These are phyloP conservation scores for Prionace glauca DNA, from an alignment of 2,797 vertebrate genomes.

Conservation along the genomic window DNA sequence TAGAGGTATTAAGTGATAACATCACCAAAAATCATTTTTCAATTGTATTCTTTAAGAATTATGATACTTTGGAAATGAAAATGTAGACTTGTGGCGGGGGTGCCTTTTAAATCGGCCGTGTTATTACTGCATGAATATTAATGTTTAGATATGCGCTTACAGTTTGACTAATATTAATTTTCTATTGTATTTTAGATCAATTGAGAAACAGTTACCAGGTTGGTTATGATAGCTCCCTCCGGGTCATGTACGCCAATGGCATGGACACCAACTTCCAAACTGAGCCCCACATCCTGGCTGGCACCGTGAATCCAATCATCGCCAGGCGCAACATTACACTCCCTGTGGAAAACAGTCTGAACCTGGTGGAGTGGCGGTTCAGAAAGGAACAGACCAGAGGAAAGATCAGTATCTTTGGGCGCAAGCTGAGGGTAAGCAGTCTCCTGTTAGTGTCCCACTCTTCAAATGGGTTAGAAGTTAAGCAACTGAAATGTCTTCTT, in stretches of 20 bases:
- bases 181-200: conserved; percentile 68
- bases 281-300: conserved; percentile 88
- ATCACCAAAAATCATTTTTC: neutral
- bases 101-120: neutral
- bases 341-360: conserved; percentile 86
- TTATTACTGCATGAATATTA: neutral
- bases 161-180: neutral
- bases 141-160: neutral
- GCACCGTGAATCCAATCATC: conserved; percentile 86
- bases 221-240: conserved; percentile 84
- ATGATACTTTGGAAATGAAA: neutral
- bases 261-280: conserved; percentile 94
- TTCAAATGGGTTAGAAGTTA: neutral
- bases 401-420: conserved; percentile 90
- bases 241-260: conserved; percentile 89
- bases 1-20: neutral
- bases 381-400: conserved; percentile 90
- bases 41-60: neutral
- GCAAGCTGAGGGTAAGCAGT: conserved; percentile 82
- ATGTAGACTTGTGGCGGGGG: neutral
- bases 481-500: neutral
- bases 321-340: conserved; percentile 94
- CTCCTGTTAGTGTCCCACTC: neutral
- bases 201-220: conserved; percentile 89
- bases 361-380: conserved; percentile 95